phyloP scores from a whole-genome alignment of 1,140 invertebrate species.

The Drosophila novamexicana region DNA sequence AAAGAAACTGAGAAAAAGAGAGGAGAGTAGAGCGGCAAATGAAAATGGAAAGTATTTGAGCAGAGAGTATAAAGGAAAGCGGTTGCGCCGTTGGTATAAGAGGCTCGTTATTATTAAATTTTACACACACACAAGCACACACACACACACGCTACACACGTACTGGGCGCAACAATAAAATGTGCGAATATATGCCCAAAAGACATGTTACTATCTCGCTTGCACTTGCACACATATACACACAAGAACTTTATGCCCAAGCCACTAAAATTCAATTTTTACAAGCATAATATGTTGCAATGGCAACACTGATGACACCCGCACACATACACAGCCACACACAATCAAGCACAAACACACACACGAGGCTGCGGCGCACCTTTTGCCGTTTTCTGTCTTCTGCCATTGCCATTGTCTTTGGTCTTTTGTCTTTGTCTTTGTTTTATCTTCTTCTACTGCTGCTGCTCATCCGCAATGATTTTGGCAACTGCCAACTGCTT shows the following conservation, averaged over 20 bases:
- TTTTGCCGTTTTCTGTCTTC: constrained; percentile 16
- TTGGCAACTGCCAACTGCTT: constrained; percentile 78
- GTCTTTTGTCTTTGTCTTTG: constrained; percentile 13
- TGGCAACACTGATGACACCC: constrained; percentile 67
- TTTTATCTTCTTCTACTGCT: constrained; percentile 9
- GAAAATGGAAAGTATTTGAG: constrained; percentile 40
- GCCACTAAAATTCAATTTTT: constrained; percentile 82
- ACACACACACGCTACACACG: constrained; percentile 21
- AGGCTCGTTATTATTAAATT: constrained; percentile 82
- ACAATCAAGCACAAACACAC: constrained; percentile 16
- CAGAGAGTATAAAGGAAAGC: constrained; percentile 46
- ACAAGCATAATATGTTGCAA: constrained; percentile 81
- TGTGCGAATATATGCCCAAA: constrained; percentile 70
- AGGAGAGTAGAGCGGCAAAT: neutral
- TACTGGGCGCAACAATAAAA: constrained; percentile 62
- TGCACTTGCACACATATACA: constrained; percentile 15
- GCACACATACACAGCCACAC: constrained; percentile 18
- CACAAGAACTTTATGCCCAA: constrained; percentile 47
- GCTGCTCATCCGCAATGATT: constrained; percentile 61
- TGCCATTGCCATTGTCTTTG: constrained; percentile 34
- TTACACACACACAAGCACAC: constrained; percentile 56
- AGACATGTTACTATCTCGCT: constrained; percentile 43
- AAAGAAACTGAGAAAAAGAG: constrained; percentile 8
- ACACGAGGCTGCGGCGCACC: constrained; percentile 8
- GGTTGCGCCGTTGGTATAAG: constrained; percentile 64